Evolutionary conservation across 2,113 vertebrate genomes (phyloP), one percentile per base, ranked within the genome.

Genomic region (Meleagris gallopavo): DNA sequence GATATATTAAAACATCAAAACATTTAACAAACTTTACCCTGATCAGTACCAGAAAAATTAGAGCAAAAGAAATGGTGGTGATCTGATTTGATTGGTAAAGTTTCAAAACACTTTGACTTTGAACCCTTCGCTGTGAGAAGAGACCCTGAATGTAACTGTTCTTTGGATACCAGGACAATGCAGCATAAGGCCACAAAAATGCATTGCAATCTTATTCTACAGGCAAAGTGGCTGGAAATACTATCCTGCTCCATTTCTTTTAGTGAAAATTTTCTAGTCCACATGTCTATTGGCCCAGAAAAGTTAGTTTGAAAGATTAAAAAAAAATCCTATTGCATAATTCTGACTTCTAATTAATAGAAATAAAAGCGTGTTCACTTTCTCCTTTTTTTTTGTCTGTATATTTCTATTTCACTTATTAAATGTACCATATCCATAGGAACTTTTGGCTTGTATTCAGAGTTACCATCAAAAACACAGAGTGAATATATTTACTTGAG

Each of bases 161-260:
- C 82, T 64, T 91, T 66, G 25, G 78, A 88, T 74, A 80, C 25
- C 13, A 38, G 69, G 38, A 34, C 32, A 91, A 91, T 88, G 55
- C 81, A 15, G 32, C 60, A 74, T n/a, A 67, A 95, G 48, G 64
- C 77, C 75, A 40, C 60, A 91, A 80, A 90, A 85, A 77, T 74
- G 55, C 19, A 55, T 50, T 85, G 60, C 70, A 83, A 80, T 40
- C 17, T 41, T 83, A 88, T 70, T 77, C 70, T 73, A 58, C 30
- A 87, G 41, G 22, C 40, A 77, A 21, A 54, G 6, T 66, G 30
- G 7, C 27, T 92, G 62, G 55, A 83, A 88, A 86, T 57, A 62
- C 13, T 85, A 83, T 29, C 41, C 75, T 67, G 29, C 55, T 88
- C 46, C 41, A 24, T 71, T 83, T 85, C 50, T 52, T 60, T 80